Base-by-base conservation (phyloP, 2,888 invertebrate genomes). In the Drosophila sordidapex region DNA sequence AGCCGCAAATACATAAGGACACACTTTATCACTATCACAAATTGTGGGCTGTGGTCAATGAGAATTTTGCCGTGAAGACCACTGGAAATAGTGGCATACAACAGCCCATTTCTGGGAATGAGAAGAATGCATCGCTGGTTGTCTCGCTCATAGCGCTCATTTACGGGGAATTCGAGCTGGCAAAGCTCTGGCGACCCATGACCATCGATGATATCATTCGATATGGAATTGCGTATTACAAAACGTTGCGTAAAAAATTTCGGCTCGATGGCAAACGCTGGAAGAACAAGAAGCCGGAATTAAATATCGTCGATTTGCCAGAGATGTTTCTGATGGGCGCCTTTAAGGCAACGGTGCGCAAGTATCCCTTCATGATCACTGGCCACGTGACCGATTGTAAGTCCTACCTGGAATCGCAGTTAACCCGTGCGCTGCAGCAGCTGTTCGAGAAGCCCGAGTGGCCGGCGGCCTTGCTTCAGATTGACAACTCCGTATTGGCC, bases 81-180 rank as follows among this genome's bases (percentile, higher is more conserved):
- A 91, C 87, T 4, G 92, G 85, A 1, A 78, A 87, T n/a, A 85
- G 87, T 43, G 93, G 92, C 6, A 75, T 93, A 11, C 88, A 90
- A 6, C 84, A 85, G 59, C 88, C 91, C 6, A 77, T 89, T 25
- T 82, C 89, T 4, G 81, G 82, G 1, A 82, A 72, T 2, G 89
- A 90, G 33, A 82, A 94, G 77, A 94, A 95, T 61, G 95, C 95
- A 76, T 95, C 95, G 0, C 87, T 96, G 63, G 93, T 95, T 0
- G 95, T 95, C 70, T 94, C 95, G 0, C 92, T 95, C 0, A 94
- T 95, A 8, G 95, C 95, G 4, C 92, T 96, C 91, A 94, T 95
- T 0, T 96, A 96, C 78, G 94, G 95, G 0, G 94, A 95, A 83
- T 95, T 96, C 76, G 95, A 96, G 4, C 94, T 95, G 0, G 94